Evolutionary conservation across 2,113 vertebrate genomes (phyloP).

Genomic region (Desmodus rotundus): DNA sequence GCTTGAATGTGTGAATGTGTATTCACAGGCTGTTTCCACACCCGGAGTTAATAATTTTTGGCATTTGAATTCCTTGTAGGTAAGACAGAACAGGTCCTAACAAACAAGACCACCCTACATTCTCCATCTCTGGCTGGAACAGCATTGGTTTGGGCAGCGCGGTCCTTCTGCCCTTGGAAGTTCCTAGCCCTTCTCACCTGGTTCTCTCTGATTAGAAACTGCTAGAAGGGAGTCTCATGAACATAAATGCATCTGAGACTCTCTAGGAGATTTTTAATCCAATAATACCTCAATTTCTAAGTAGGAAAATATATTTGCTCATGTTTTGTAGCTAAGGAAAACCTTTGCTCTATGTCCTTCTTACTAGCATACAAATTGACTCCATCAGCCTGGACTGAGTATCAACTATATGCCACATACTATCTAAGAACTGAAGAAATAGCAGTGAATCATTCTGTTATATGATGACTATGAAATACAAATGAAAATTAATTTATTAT

Average conservation of each 20-base stretch:
- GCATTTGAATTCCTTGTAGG: slow-evolving; percentile 34
- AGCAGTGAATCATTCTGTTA: not conserved
- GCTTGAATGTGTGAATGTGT: slow-evolving; percentile 39
- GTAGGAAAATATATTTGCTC: not conserved
- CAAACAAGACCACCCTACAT: not conserved
- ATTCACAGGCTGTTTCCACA: not conserved
- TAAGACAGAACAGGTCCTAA: slow-evolving; percentile 38
- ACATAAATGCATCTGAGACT: not conserved
- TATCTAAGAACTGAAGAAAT: not conserved
- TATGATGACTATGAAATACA: not conserved
- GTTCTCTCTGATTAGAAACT: not conserved
- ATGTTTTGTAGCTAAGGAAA: not conserved
- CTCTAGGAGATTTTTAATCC: not conserved
- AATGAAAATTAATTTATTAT: not conserved
- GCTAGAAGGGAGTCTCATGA: not conserved
- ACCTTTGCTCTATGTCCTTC: not conserved
- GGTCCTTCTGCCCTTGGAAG: not conserved
- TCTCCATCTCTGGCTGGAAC: not conserved
- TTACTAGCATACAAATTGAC: not conserved
- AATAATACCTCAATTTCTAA: not conserved
- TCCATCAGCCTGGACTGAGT: not conserved
- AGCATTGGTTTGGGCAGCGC: not conserved
- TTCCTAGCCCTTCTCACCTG: not conserved
- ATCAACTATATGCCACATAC: not conserved
- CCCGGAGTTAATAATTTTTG: slow-evolving; percentile 13